phyloP scores from a whole-genome alignment of 2,797 vertebrate species.

The Enteromius afrohamiltoni region DNA sequence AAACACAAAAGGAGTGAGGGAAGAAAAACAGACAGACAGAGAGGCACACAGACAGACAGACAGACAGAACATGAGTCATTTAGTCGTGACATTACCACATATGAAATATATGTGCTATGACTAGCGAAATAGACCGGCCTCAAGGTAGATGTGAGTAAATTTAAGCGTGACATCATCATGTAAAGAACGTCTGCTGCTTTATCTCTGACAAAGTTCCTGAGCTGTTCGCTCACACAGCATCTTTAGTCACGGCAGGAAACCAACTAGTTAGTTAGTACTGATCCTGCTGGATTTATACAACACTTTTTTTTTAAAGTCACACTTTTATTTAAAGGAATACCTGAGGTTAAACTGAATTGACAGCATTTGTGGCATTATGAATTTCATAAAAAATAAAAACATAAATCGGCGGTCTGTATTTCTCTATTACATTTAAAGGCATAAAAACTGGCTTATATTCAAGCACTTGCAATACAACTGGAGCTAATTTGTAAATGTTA shows the following conservation, averaged over 20 bases:
- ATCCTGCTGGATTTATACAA: neutral
- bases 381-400: neutral
- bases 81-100: slow-evolving; percentile 63
- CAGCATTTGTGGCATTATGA: neutral
- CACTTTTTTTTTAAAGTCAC: too few species aligned
- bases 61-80: slow-evolving; percentile 60
- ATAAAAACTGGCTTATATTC: neutral
- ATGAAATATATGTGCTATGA: slow-evolving; percentile 61
- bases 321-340: neutral
- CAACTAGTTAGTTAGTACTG: neutral
- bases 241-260: slow-evolving; percentile 6
- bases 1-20: slow-evolving; percentile 56
- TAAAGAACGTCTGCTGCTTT: slow-evolving; percentile 50
- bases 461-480: neutral
- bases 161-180: slow-evolving; percentile 57
- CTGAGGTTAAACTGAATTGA: neutral
- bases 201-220: slow-evolving; percentile 35
- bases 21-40: slow-evolving; percentile 52
- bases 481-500: neutral
- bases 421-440: neutral
- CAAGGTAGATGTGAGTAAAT: slow-evolving; percentile 56
- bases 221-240: slow-evolving; percentile 24
- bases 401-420: neutral
- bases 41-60: slow-evolving; percentile 53
- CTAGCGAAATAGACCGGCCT: slow-evolving; percentile 53